Base-by-base conservation (phyloP, 2,888 invertebrate genomes). In the Sarcophaga carnaria region DNA sequence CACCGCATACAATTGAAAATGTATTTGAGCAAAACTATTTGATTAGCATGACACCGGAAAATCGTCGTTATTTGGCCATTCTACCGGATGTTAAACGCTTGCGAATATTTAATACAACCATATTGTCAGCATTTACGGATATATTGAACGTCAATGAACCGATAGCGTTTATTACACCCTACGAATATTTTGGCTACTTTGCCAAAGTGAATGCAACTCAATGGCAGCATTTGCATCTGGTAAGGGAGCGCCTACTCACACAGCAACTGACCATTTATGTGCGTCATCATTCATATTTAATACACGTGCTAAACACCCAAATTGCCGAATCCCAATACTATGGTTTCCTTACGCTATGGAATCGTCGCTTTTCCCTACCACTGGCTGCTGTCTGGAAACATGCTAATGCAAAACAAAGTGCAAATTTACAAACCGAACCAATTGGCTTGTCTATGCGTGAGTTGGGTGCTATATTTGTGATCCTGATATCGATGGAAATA, bases 161-260 rank as follows among this genome's bases (percentile, higher is more conserved):
- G 0, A 78, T 89, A 69, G 92, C 91, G 4, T 89, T 91, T 10
- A 87, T 92, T 0, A 89, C 90, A 10, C 91, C 91, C 0, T 91
- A 91, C 75, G 92, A 92, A 17, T 91, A 91, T 81, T 92, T 90
- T 77, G 91, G 91, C 0, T 90, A 89, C 81, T 92, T 90, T 71
- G 89, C 89, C 25, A 90, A 90, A 72, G 88, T 86, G 27, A 87
- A 91, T 54, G 72, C 86, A 5, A 88, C 88, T 83, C 89, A 89
- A 63, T 79, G 87, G 81, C 89, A 88, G 0, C 86, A 88, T 1
- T 77, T 91, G 88, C 91, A 91, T 76, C 14, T 91, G 88, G 91
- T 91, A 2, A 82, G 86, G 4, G 90, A 92, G 12, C 90, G 90
- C 14, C 89, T 92, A 54, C 90, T 90, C 22, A 90, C 90, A 0